phyloP scores from a whole-genome alignment of 2,113 vertebrate species.

The Cebidichthys violaceus region DNA sequence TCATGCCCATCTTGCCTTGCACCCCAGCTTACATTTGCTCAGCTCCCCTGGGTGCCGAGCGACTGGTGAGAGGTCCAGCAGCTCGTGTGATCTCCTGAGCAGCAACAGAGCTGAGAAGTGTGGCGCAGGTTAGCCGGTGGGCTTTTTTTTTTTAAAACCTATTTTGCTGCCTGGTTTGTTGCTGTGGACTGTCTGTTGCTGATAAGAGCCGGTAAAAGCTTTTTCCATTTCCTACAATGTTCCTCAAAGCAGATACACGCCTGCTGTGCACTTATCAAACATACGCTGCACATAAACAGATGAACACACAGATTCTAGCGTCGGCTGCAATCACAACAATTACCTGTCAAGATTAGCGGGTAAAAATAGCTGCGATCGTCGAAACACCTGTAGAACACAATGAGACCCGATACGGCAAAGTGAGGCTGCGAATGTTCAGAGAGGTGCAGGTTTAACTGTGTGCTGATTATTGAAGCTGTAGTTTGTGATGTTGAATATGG shows the following conservation, averaged over 20 bases:
- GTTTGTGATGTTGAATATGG: conserved; percentile 30
- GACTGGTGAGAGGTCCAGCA: conserved; percentile 18
- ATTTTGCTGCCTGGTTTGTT: conserved; percentile 56
- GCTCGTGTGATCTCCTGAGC: conserved; percentile 34
- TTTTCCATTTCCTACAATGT: conserved; percentile 56
- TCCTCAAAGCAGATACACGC: conserved; percentile 52
- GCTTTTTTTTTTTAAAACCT: conserved; percentile 31
- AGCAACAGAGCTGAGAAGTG: conserved; percentile 31
- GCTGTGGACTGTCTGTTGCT: conserved; percentile 64
- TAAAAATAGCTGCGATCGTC: conserved; percentile 39
- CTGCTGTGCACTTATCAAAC: conserved; percentile 57
- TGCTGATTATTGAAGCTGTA: background rate
- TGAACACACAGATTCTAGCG: conserved; percentile 22
- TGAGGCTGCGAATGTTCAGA: background rate
- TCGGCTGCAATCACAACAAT: conserved; percentile 28
- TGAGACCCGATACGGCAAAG: background rate
- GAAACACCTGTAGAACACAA: conserved; percentile 32
- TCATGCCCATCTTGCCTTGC: background rate
- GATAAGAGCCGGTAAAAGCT: conserved; percentile 75
- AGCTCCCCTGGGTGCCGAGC: conserved; percentile 5
- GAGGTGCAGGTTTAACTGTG: background rate
- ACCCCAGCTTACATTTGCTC: background rate
- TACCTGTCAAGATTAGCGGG: conserved; percentile 12
- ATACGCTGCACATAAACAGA: conserved; percentile 11
- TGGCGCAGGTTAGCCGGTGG: conserved; percentile 18